phyloP scores from a whole-genome alignment of 1,140 invertebrate genomes.

The Phenacoccus solenopsis region DNA sequence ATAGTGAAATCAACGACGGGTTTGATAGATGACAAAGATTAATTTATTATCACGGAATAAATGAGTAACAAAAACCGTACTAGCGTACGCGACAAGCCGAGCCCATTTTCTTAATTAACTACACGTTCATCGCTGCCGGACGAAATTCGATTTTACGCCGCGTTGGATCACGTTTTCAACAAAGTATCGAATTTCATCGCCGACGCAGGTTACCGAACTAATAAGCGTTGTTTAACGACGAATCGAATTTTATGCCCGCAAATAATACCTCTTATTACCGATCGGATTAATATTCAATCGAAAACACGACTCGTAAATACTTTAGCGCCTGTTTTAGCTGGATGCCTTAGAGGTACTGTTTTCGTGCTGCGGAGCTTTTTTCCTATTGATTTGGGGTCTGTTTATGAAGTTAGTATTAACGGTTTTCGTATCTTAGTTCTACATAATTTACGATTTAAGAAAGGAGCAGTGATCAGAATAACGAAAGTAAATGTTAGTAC shows the following conservation, averaged over 20 bases:
- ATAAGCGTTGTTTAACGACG: not conserved
- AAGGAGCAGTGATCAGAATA: no score
- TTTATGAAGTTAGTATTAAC: no score
- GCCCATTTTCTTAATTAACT: not conserved
- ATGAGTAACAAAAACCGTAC: not conserved
- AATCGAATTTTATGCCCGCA: not conserved
- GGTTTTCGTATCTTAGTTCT: no score
- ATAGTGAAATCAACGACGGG: not conserved
- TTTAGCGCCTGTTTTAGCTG: no score
- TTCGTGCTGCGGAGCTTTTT: no score
- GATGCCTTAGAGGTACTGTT: no score
- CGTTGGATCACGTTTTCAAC: not conserved
- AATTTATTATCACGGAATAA: not conserved
- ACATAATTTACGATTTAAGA: no score
- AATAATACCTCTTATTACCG: not conserved
- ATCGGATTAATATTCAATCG: not conserved
- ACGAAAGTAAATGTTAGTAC: no score
- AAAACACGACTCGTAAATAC: no score
- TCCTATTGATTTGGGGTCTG: no score
- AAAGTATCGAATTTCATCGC: not conserved
- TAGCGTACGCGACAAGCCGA: not conserved
- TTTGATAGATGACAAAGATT: slow-evolving; percentile 3
- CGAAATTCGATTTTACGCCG: not conserved
- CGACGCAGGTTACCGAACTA: not conserved
- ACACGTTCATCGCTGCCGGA: not conserved